Evolutionary conservation across 2,797 vertebrate genomes (phyloP).

Genomic region (Loriculus beryllinus): DNA sequence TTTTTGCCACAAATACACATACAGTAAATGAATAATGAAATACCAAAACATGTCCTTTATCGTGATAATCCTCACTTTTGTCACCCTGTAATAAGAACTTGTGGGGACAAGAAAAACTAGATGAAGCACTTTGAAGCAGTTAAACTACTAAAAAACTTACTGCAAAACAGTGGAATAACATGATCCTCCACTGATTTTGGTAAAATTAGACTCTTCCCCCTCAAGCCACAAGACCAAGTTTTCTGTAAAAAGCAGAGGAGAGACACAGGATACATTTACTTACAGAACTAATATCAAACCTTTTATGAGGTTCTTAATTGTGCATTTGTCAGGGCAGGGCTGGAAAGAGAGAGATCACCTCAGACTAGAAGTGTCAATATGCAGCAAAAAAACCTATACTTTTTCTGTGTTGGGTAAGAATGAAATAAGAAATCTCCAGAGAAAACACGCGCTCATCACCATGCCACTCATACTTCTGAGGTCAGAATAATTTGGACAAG

Average conservation of each 20-base stretch:
- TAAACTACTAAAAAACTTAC: neutral
- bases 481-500: neutral
- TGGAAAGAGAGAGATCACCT: neutral
- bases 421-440: neutral
- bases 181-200: neutral
- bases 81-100: neutral
- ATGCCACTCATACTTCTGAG: neutral
- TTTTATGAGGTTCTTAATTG: neutral
- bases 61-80: neutral
- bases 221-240: neutral
- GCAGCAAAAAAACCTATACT: neutral
- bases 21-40: neutral
- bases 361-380: neutral
- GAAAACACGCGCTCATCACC: neutral
- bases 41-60: neutral
- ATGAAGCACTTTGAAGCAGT: neutral
- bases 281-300: neutral
- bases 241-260: neutral
- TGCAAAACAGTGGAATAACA: neutral
- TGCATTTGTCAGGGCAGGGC: neutral
- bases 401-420: neutral
- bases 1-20: neutral
- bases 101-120: neutral
- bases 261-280: neutral
- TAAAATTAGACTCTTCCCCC: neutral